Evolutionary conservation across 2,888 invertebrate species (phyloP).

Genomic region (Drosophila conformis): DNA sequence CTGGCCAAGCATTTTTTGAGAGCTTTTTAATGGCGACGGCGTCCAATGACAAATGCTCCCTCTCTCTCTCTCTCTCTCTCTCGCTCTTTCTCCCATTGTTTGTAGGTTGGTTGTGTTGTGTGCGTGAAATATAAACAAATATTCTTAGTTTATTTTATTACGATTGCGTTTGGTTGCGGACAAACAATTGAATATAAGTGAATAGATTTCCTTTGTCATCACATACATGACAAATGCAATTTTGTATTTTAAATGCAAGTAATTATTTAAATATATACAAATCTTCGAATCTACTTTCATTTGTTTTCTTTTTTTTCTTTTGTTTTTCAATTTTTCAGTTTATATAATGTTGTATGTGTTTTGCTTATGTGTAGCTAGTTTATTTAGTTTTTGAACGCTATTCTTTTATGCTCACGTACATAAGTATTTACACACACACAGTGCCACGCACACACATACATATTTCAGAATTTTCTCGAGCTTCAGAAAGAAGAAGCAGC

Average conservation of each 20-base stretch:
- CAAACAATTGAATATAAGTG: not conserved
- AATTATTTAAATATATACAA: not conserved
- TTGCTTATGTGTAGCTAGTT: conserved; percentile 1
- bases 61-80: conserved; percentile 7
- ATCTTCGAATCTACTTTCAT: not conserved
- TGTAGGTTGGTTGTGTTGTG: conserved; percentile 16
- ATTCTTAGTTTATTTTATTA: conserved; percentile 34
- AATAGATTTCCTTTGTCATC: not conserved
- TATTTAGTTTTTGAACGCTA: conserved; percentile 2
- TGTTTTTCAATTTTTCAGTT: conserved; percentile 12
- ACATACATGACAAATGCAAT: not conserved
- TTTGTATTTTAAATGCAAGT: not conserved
- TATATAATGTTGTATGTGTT: conserved; percentile 5
- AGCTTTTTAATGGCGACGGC: conserved; percentile 62
- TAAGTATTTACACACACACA: not conserved
- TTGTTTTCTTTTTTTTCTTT: not conserved
- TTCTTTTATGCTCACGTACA: conserved; percentile 10
- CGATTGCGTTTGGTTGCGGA: conserved; percentile 4
- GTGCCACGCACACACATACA: not conserved
- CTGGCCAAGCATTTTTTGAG: conserved; percentile 72
- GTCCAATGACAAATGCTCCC: conserved; percentile 36
- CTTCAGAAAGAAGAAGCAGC: conserved; percentile 11
- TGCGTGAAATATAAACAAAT: conserved; percentile 72
- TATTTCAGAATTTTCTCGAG: conserved; percentile 58
- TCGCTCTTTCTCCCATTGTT: not conserved